A percentile compares a stretch with the other conserved stretches of the same genome.
These are phyloP conservation scores for Neelides folsomi DNA, from an alignment of 2,888 invertebrate species.

Conservation along the genomic window DNA sequence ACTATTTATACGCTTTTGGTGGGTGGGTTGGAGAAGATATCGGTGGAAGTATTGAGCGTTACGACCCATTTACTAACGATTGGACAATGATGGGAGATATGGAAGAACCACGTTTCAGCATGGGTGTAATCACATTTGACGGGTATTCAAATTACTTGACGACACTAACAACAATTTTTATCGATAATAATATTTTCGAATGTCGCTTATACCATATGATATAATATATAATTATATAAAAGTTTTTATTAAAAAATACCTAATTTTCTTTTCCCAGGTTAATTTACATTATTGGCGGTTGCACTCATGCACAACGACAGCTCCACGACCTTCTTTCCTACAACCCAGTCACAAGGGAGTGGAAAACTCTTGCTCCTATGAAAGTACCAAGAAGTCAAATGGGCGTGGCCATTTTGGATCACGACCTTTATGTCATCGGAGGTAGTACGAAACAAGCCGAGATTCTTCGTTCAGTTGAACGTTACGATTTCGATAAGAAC, in stretches of 20 bases:
- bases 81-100: conserved; percentile 67
- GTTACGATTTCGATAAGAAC: conserved; percentile 67
- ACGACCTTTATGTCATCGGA: conserved; percentile 71
- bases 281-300: conserved; percentile 83
- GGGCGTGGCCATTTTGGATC: conserved; percentile 70
- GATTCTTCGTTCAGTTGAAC: conserved; percentile 67
- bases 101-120: conserved; percentile 74
- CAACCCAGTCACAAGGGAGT: conserved; percentile 66
- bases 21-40: conserved; percentile 90
- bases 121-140: conserved; percentile 63
- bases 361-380: conserved; percentile 64
- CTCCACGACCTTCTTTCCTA: conserved; percentile 66
- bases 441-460: conserved; percentile 70
- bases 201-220: too few relatives aligned
- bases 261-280: conserved; percentile 44
- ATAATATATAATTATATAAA: neutral
- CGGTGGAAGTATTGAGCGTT: conserved; percentile 74
- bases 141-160: conserved; percentile 16
- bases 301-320: conserved; percentile 65
- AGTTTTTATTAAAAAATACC: neutral
- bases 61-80: conserved; percentile 60
- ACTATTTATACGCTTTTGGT: conserved; percentile 72
- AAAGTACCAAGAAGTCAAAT: conserved; percentile 70
- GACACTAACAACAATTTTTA: too few relatives aligned
- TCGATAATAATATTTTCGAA: too few relatives aligned